Conservation (phyloP, 2,797 vertebrate species). For the Acanthopagrus latus region DNA sequence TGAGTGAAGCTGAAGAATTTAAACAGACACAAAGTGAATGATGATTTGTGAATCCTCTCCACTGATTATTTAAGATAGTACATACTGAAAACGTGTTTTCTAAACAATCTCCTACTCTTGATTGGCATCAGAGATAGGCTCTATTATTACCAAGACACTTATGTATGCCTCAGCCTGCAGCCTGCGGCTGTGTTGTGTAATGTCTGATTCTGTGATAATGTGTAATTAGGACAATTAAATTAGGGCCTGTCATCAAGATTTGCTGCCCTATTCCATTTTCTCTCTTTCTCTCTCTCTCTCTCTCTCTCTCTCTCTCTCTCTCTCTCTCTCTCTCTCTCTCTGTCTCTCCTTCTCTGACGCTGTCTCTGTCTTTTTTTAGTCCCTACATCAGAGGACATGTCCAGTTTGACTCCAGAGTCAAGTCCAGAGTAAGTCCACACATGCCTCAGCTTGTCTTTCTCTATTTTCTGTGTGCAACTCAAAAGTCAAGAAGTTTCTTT, state of each 20-base stretch:
- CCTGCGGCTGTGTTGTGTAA: slow-evolving; percentile 36
- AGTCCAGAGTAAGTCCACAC: slow-evolving; percentile 91
- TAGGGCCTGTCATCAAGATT: slow-evolving; percentile 44
- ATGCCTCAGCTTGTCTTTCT: background rate
- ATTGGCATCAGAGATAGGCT: slow-evolving; percentile 5
- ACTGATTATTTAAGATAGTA: background rate
- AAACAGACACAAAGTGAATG: background rate
- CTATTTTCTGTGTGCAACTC: background rate
- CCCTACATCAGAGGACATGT: slow-evolving; percentile 95
- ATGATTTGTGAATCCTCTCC: background rate
- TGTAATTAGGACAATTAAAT: slow-evolving; percentile 59
- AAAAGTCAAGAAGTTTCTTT: background rate
- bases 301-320: background rate
- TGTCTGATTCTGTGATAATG: slow-evolving; percentile 42
- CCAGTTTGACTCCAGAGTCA: slow-evolving; percentile 94
- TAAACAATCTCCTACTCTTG: slow-evolving; percentile 4
- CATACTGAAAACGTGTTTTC: background rate
- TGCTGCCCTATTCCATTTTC: slow-evolving; percentile 19
- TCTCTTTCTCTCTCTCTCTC: background rate
- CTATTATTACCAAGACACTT: slow-evolving; percentile 23
- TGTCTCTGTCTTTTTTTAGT: slow-evolving; percentile 75
- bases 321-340: background rate
- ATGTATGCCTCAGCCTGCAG: slow-evolving; percentile 14
- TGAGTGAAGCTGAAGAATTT: slow-evolving; percentile 44
- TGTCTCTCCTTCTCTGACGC: background rate